These are phyloP conservation scores for Macroteleia sp. DNA, from an alignment of 2,888 invertebrate genomes.

Conservation along the genomic window DNA sequence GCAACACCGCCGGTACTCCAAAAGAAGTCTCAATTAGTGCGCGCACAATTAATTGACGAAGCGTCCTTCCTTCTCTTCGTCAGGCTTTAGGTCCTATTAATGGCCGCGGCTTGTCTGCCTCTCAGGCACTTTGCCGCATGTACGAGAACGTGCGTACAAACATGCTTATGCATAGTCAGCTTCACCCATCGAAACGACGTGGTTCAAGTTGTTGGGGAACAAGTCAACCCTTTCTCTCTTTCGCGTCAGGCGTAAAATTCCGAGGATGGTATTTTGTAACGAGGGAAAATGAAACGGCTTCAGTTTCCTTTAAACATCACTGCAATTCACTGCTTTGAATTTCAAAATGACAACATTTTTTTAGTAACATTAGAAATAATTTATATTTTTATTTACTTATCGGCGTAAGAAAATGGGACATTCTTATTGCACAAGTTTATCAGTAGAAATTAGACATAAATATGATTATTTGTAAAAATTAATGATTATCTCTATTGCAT, in stretches of 20 bases:
- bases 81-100: constrained; percentile 56
- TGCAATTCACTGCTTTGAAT: too few species aligned
- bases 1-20: constrained; percentile 40
- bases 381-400: too few species aligned
- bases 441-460: too few species aligned
- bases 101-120: constrained; percentile 44
- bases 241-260: constrained; percentile 35
- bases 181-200: constrained; percentile 50
- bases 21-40: constrained; percentile 62
- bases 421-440: too few species aligned
- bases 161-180: constrained; percentile 57
- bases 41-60: constrained; percentile 64
- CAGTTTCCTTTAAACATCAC: too few species aligned
- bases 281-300: too few species aligned
- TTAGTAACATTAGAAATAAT: too few species aligned
- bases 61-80: constrained; percentile 49
- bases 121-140: constrained; percentile 35
- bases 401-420: too few species aligned
- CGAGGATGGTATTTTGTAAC: constrained; percentile 24
- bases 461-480: too few species aligned
- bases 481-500: too few species aligned
- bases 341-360: too few species aligned
- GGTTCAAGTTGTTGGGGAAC: constrained; percentile 50
- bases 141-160: constrained; percentile 45
- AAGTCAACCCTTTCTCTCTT: constrained; percentile 32